A percentile compares a stretch with the other conserved stretches of the same genome.
Evolutionary conservation across 2,797 vertebrate species (phyloP).

Genomic region (Pipistrellus nathusii): DNA sequence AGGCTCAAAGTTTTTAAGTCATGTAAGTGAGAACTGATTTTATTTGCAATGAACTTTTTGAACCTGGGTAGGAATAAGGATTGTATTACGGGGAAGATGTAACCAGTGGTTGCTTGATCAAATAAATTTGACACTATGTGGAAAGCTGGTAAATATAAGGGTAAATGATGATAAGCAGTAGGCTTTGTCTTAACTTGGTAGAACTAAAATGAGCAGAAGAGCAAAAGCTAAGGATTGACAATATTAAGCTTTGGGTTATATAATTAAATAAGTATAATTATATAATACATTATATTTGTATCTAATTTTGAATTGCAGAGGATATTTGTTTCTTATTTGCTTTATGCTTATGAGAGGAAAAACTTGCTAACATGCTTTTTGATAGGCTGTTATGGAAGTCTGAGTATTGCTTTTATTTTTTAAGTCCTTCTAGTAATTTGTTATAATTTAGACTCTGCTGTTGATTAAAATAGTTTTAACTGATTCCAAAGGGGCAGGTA

Average conservation of each 20-base stretch:
- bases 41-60: background rate
- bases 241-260: background rate
- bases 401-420: background rate
- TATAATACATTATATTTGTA: background rate
- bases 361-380: background rate
- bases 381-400: background rate
- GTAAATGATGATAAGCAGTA: background rate
- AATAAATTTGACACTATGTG: background rate
- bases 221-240: background rate
- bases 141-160: background rate
- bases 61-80: background rate
- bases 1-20: background rate
- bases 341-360: background rate
- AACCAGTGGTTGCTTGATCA: background rate
- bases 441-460: background rate
- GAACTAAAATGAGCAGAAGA: background rate
- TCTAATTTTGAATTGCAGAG: background rate
- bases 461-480: background rate
- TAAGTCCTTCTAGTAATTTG: background rate
- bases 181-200: background rate
- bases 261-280: no score
- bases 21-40: background rate
- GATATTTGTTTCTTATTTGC: background rate
- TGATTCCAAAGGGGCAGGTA: background rate
- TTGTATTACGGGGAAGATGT: background rate